Base-by-base conservation (phyloP, 2,113 vertebrate genomes). In the Tinamus guttatus region DNA sequence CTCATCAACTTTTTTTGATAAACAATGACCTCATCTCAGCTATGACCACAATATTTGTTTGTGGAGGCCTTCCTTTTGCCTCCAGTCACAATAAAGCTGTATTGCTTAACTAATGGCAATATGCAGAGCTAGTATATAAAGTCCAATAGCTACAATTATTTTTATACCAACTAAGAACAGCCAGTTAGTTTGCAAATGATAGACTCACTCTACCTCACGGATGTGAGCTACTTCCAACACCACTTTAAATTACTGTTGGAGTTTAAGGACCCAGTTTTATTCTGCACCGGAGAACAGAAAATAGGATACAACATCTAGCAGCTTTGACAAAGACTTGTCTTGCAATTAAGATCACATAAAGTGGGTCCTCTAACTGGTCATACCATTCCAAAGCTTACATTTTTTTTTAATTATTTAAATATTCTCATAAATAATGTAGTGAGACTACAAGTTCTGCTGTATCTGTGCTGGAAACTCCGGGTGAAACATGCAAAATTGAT, bases 401-500 rank as follows among this genome's bases (percentile, higher is more conserved):
- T 83, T 89, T 56, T 56, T 88, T 76, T 74, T 17, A 96, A 95
- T 95, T 93, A 97, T 95, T 97, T 69, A 96, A 36, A 41, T 77
- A 18, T 75, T 60, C 86, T 86, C 34, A 82, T 97, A 87, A 97
- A 97, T 95, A 86, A 94, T 95, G 16, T 49, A 96, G 49, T 25
- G 32, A 92, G 59, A 69, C 19, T 73, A 79, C 45, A 82, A 88
- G 70, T 92, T 91, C 74, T 0, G 3, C 52, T 58, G 45, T 91
- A 90, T 76, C 62, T 65, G 21, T 89, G 68, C 54, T 91, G 78
- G 65, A 96, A 95, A 91, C 71, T 93, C 24, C 67, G 49, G 47
- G 8, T 90, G 52, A 71, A 96, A 89, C 93, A 95, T 93, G 92
- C 76, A 97, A 96, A 97, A 95, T 88, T 95, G 32, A 95, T 97